Evolutionary conservation across 2,888 invertebrate species (phyloP).

Genomic region (Drosophila prostipennis): DNA sequence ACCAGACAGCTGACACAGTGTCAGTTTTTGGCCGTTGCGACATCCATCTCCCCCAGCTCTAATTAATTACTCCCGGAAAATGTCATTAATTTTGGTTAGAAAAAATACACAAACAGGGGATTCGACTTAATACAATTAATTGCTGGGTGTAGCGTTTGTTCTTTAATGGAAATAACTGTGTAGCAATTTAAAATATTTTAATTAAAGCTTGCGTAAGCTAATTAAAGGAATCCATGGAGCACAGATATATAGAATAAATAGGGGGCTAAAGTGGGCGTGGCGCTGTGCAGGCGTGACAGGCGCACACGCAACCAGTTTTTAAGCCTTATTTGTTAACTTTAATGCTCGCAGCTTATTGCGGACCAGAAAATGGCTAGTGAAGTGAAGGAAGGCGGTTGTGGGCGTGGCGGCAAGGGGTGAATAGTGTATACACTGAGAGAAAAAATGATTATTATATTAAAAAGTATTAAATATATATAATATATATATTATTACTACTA

Average conservation of each 20-base stretch:
- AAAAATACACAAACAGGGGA: constrained; percentile 1
- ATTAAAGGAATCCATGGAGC: constrained; percentile 56
- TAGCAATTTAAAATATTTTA: constrained; percentile 61
- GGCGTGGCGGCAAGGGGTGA: constrained; percentile 18
- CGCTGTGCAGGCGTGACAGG: constrained; percentile 35
- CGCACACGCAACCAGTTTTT: constrained; percentile 67
- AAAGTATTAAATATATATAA: too few relatives aligned
- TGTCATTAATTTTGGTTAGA: constrained; percentile 43
- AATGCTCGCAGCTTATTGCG: constrained; percentile 48
- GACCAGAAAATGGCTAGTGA: constrained; percentile 10
- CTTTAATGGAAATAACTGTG: constrained; percentile 45
- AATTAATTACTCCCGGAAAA: constrained; percentile 58
- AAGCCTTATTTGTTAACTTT: constrained; percentile 76
- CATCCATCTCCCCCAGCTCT: constrained; percentile 27
- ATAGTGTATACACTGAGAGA: neutral
- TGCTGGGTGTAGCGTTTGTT: constrained; percentile 37
- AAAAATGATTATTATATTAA: neutral
- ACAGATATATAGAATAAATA: constrained; percentile 2
- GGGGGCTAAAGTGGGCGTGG: constrained; percentile 15
- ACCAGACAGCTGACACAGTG: constrained; percentile 51
- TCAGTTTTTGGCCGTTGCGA: constrained; percentile 50
- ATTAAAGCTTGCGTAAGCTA: constrained; percentile 66
- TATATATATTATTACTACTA: too few relatives aligned
- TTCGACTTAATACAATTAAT: constrained; percentile 32
- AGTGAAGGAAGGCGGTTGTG: constrained; percentile 18